Base-by-base conservation (phyloP, 2,888 invertebrate genomes). In the Mellilla xanthometata region DNA sequence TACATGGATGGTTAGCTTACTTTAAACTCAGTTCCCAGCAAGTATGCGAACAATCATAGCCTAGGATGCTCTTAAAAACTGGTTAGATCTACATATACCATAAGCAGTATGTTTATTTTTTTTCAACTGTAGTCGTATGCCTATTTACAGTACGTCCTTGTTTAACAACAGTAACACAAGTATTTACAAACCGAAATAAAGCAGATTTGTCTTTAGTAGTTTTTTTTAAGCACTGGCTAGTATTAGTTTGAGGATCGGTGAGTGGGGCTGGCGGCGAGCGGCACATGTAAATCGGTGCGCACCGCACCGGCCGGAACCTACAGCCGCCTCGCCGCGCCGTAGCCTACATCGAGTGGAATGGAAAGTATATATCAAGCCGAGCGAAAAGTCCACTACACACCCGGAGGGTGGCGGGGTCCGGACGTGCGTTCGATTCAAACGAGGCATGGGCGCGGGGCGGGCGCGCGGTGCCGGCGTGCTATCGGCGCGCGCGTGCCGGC, bases 371-470 rank as follows among this genome's bases (percentile, higher is more conserved):
- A 86, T 81, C 79, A 85, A 82, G 82, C 82, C 75, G 80, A 84
- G 85, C 85, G 87, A 87, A 85, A 86, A 87, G 88, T 87, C 89
- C 88, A 87, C 86, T 88, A 85, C 80, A 80, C 84, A 77, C 84
- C 83, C 82, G 60, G 50, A 61, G 76, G 81, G 77, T 68, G 79
- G 79, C 61, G 70, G 72, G 70, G 76, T 60, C 80, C 80, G 83
- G 81, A 85, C 88, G 87, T 87, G 89, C 85, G 85, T 83, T 85
- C 87, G 88, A 82, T 87, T 85, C 79, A 82, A 87, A 87, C 87
- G 84, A 84, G 81, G 82, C 78, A 65, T 72, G 62, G 75, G 76
- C 78, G 65, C 77, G 52, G 55, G 39, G 46, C 51, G 39, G 43
- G 62, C 66, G 64, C 52, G 58, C 52, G 30, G 51, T 30, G 10